Percentiles rank a stretch among this genome's conserved stretches.
Conservation (phyloP, 2,797 vertebrate genomes). For the Pangasius sanitwongsei region DNA sequence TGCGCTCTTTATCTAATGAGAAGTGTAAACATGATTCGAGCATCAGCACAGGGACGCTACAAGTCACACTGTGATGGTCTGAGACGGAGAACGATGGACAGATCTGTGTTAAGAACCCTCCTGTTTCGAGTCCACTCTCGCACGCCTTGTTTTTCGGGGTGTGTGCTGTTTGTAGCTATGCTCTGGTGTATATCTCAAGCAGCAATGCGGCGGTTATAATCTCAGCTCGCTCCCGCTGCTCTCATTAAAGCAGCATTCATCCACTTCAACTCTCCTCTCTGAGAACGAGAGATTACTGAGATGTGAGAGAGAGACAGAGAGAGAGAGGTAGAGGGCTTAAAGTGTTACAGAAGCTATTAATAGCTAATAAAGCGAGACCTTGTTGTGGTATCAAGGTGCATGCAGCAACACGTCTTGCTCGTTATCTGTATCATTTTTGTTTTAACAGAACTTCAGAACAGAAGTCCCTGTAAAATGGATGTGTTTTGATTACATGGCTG, state of each 20-base stretch:
- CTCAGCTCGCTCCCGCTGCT: constrained; percentile 10
- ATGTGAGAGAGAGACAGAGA: constrained; percentile 9
- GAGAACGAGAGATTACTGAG: not conserved
- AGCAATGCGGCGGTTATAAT: constrained; percentile 12
- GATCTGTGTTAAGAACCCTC: constrained; percentile 9
- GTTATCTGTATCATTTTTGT: not conserved
- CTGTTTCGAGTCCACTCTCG: constrained; percentile 63
- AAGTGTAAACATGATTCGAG: not conserved
- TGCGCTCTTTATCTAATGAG: constrained; percentile 14
- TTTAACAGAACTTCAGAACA: no score
- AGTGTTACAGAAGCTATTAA: constrained; percentile 68
- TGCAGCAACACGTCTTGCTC: not conserved
- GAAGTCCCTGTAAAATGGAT: not conserved
- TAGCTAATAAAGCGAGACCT: constrained; percentile 66
- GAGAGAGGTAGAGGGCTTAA: constrained; percentile 51
- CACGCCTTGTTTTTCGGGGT: not conserved
- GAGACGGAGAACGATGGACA: constrained; percentile 4
- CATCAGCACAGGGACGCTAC: not conserved
- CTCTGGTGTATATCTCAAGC: constrained; percentile 22
- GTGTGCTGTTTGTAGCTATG: constrained; percentile 23
- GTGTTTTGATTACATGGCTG: not conserved
- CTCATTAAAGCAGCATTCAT: constrained; percentile 32
- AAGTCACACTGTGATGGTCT: not conserved
- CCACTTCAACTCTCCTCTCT: not conserved
- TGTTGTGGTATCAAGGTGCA: constrained; percentile 15